A percentile compares a stretch with the other conserved stretches of the same genome.
Evolutionary conservation across 2,797 vertebrate species (phyloP).

Genomic region (Furcifer pardalis): DNA sequence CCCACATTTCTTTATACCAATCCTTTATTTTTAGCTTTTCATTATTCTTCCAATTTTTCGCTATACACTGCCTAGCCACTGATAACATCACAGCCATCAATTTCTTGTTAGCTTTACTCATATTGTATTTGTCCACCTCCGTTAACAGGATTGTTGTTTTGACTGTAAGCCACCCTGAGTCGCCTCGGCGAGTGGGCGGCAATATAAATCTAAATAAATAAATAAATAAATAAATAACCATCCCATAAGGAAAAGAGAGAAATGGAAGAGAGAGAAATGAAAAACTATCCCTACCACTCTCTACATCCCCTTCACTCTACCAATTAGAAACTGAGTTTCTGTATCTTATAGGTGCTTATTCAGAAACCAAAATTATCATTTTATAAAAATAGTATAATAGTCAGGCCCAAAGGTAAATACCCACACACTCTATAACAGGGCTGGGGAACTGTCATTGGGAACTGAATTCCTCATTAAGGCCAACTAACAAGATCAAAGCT

Average conservation of each 20-base stretch:
- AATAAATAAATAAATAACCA: too few relatives aligned
- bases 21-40: too few relatives aligned
- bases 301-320: not conserved
- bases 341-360: not conserved
- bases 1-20: too few relatives aligned
- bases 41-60: too few relatives aligned
- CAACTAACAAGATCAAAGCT: not conserved
- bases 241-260: not conserved
- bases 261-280: not conserved
- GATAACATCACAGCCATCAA: too few relatives aligned
- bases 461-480: not conserved
- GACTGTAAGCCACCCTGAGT: too few relatives aligned
- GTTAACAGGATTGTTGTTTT: too few relatives aligned
- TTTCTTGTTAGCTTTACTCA: too few relatives aligned
- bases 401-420: not conserved
- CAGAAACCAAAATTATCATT: not conserved
- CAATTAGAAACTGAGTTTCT: not conserved
- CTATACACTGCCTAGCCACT: too few relatives aligned
- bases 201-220: too few relatives aligned
- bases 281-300: not conserved
- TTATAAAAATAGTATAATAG: not conserved
- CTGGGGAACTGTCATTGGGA: not conserved
- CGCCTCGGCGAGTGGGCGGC: too few relatives aligned
- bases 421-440: not conserved
- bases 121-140: too few relatives aligned